Conservation (phyloP, 2,797 vertebrate species). For the Hylomyscus alleni region DNA sequence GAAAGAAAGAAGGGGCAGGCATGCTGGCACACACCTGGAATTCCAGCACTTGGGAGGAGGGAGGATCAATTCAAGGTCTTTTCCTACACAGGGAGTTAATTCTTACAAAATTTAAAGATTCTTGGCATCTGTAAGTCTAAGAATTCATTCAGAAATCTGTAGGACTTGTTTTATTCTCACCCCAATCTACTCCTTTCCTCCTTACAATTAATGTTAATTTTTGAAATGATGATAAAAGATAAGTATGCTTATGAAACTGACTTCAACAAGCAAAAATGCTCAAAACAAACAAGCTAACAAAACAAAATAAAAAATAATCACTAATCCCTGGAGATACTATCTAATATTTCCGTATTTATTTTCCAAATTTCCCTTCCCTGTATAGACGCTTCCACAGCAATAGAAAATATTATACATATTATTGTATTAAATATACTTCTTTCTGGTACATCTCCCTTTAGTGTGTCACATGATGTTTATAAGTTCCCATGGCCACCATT, state of each 20-base stretch:
- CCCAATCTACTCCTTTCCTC: background rate
- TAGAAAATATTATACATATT: background rate
- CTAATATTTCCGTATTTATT: slow-evolving; percentile 28
- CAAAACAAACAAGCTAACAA: slow-evolving; percentile 49
- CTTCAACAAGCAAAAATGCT: slow-evolving; percentile 2
- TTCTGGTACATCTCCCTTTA: background rate
- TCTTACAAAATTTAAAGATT: slow-evolving; percentile 9
- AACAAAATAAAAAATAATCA: slow-evolving; percentile 35
- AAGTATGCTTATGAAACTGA: background rate
- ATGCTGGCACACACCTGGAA: too few relatives aligned
- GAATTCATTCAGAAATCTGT: slow-evolving; percentile 11
- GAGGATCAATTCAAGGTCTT: background rate
- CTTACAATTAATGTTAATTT: slow-evolving; percentile 38
- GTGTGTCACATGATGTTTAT: background rate
- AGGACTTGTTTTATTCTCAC: slow-evolving; percentile 28
- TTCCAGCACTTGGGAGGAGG: background rate
- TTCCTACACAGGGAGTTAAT: background rate
- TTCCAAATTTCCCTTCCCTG: background rate
- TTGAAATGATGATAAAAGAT: slow-evolving; percentile 11
- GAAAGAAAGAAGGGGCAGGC: background rate
- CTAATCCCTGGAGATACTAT: background rate
- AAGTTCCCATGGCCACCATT: background rate
- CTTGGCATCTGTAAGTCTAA: background rate
- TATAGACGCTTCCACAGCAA: slow-evolving; percentile 16
- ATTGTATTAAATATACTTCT: background rate